Conservation (phyloP, 2,113 vertebrate species). For the Blennius ocellaris region DNA sequence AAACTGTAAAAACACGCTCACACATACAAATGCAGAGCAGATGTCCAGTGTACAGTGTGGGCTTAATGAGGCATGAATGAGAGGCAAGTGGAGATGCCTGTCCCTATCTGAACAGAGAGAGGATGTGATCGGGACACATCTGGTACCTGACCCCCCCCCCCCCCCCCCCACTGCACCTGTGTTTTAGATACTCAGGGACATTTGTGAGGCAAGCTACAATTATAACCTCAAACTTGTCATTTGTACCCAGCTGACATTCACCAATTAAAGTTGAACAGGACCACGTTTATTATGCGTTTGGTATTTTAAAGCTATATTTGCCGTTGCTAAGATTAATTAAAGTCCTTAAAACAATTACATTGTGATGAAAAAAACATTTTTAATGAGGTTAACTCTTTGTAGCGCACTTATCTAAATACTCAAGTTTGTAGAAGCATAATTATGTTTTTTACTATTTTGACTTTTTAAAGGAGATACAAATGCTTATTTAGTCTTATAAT, state of each 20-base stretch:
- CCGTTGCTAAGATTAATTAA: neutral
- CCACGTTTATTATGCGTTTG: neutral
- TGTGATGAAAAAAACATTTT: neutral
- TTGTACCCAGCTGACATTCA: constrained; percentile 39
- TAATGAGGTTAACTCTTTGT: neutral
- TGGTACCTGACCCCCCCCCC: constrained; percentile 65
- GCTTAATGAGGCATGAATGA: constrained; percentile 80
- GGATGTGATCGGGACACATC: constrained; percentile 69
- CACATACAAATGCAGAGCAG: constrained; percentile 59
- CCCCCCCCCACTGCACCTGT: constrained; percentile 61
- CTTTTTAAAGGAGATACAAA: no score
- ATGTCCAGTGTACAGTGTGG: constrained; percentile 71
- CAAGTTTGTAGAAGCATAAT: no score
- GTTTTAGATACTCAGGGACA: constrained; percentile 62
- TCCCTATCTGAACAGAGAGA: constrained; percentile 54
- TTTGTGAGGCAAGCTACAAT: constrained; percentile 46
- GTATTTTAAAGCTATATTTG: neutral
- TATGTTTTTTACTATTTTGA: no score
- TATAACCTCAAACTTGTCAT: constrained; percentile 42
- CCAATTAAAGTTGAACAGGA: constrained; percentile 14
- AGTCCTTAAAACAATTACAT: neutral
- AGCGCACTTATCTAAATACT: neutral
- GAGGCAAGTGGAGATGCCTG: constrained; percentile 63
- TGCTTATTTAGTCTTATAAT: no score
- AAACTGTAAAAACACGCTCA: constrained; percentile 18